Percentiles rank a stretch among this genome's conserved stretches.
Conservation (phyloP, 1,140 invertebrate species). For the Sycophaga agraensis region DNA sequence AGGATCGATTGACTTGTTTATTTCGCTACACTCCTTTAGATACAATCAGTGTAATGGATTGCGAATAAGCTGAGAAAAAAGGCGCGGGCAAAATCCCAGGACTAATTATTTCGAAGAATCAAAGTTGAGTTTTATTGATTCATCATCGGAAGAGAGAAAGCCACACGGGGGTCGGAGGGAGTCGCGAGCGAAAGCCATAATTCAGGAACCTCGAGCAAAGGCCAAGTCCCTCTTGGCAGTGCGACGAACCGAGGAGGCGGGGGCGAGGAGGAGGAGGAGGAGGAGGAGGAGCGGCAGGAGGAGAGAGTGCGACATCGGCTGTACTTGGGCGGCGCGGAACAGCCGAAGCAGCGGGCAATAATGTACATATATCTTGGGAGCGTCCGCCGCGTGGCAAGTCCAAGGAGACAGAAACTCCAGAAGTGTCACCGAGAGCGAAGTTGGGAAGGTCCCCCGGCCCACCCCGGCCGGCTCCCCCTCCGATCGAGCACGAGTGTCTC, state of each 20-base stretch:
- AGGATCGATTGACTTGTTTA: no score
- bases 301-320: slow-evolving; percentile 17
- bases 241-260: background rate
- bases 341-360: slow-evolving; percentile 27
- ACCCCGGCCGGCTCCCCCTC: no score
- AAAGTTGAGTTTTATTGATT: slow-evolving; percentile 16
- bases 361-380: slow-evolving; percentile 44
- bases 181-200: slow-evolving; percentile 37
- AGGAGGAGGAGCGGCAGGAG: background rate
- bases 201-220: slow-evolving; percentile 39
- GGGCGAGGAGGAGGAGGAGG: background rate
- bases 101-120: background rate
- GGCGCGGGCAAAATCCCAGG: no score
- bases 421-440: slow-evolving; percentile 54
- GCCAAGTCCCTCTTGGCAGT: slow-evolving; percentile 28
- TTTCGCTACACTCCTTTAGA: no score
- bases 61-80: no score
- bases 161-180: slow-evolving; percentile 22
- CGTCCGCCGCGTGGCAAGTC: slow-evolving; percentile 35
- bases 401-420: slow-evolving; percentile 53
- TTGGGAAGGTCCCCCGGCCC: slow-evolving; percentile 31
- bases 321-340: slow-evolving; percentile 1
- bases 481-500: slow-evolving; percentile 13
- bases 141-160: slow-evolving; percentile 18
- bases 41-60: no score